A percentile compares a stretch with the other conserved stretches of the same genome.
Conservation (phyloP, 2,113 vertebrate species). For the Ramphastos sulfuratus region DNA sequence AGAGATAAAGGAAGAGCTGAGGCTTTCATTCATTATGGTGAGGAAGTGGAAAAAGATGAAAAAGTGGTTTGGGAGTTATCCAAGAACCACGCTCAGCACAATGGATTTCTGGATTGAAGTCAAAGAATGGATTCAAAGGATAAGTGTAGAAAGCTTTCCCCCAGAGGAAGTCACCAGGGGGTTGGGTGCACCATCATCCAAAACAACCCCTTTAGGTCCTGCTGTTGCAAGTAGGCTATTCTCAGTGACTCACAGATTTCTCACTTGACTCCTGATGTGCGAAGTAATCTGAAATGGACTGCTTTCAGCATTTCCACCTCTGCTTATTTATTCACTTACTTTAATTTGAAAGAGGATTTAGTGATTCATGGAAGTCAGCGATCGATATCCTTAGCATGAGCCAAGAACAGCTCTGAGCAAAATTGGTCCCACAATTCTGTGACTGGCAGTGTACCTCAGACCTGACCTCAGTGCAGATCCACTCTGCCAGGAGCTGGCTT, state of each 20-base stretch:
- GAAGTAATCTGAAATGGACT: slow-evolving; percentile 7
- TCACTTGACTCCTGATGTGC: not conserved
- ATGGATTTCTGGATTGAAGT: not conserved
- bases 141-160: accelerated
- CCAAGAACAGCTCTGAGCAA: slow-evolving; percentile 17
- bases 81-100: not conserved
- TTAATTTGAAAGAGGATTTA: slow-evolving; percentile 52
- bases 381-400: not conserved
- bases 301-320: not conserved
- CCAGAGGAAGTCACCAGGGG: not conserved
- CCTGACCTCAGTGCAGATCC: not conserved
- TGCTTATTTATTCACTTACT: slow-evolving; percentile 45
- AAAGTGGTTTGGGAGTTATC: not conserved
- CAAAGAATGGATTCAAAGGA: not conserved
- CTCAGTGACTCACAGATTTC: not conserved
- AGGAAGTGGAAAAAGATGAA: not conserved
- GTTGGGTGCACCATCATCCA: not conserved
- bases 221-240: not conserved
- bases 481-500: not conserved
- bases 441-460: not conserved
- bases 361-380: not conserved
- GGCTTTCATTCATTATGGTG: not conserved
- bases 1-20: not conserved
- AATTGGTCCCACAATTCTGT: accelerated
- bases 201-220: not conserved